Evolutionary conservation across 2,888 invertebrate genomes (phyloP).

Genomic region (Hanleya hanleyi): DNA sequence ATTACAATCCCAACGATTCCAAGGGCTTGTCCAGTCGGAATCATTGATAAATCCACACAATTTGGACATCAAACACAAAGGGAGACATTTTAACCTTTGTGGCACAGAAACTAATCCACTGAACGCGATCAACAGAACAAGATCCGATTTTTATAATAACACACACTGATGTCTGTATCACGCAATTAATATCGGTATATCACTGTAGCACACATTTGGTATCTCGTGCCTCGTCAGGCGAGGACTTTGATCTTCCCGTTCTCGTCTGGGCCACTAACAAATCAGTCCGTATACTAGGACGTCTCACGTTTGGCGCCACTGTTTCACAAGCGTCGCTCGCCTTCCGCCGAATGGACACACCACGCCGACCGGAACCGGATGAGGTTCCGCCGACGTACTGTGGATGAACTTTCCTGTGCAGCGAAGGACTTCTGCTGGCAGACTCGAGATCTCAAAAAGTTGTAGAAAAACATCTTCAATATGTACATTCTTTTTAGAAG

Average conservation of each 20-base stretch:
- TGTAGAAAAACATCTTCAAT: slow-evolving; percentile 90
- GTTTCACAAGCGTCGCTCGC: slow-evolving; percentile 91
- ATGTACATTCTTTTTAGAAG: slow-evolving; percentile 86
- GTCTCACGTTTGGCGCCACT: slow-evolving; percentile 88
- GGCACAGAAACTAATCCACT: too few species aligned
- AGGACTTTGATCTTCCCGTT: slow-evolving; percentile 41
- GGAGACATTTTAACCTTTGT: too few species aligned
- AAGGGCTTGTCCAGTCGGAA: too few species aligned
- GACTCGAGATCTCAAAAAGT: slow-evolving; percentile 86
- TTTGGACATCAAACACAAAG: too few species aligned
- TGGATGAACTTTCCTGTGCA: slow-evolving; percentile 85
- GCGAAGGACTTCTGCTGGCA: slow-evolving; percentile 87
- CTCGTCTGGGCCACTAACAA: slow-evolving; percentile 87
- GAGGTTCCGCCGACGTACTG: slow-evolving; percentile 54
- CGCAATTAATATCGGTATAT: too few species aligned
- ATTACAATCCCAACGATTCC: too few species aligned
- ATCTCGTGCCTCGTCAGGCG: slow-evolving; percentile 33
- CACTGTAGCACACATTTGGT: slow-evolving; percentile 51
- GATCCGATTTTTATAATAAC: too few species aligned
- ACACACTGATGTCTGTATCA: too few species aligned
- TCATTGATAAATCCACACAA: too few species aligned
- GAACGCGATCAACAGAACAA: too few species aligned
- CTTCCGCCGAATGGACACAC: slow-evolving; percentile 86
- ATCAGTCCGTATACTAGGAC: slow-evolving; percentile 91
- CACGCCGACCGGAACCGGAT: slow-evolving; percentile 41